These are phyloP conservation scores for Gallinago paraguaiae DNA, from an alignment of 2,113 vertebrate species.

Conservation along the genomic window DNA sequence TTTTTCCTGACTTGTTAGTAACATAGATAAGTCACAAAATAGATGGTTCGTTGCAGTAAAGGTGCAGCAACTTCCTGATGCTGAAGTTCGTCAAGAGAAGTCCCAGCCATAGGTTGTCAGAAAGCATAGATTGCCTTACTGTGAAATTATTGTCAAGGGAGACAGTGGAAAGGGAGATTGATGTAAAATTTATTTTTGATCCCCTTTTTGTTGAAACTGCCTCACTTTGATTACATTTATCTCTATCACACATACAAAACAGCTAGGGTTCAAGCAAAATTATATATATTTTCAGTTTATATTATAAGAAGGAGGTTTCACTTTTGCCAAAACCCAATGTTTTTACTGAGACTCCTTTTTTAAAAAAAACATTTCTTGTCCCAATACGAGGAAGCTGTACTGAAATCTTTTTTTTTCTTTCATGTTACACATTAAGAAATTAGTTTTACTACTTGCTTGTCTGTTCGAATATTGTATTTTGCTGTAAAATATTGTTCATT, in stretches of 20 bases:
- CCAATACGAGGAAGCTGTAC: neutral
- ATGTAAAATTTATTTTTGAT: neutral
- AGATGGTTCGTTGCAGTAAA: neutral
- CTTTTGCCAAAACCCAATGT: neutral
- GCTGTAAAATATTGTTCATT: neutral
- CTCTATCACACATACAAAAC: neutral
- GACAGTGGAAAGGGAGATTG: neutral
- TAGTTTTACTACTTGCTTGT: neutral
- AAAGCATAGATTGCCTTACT: neutral
- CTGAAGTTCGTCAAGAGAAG: neutral
- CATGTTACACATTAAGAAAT: neutral
- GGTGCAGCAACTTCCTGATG: accelerated
- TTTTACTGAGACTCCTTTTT: neutral
- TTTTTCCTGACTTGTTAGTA: neutral
- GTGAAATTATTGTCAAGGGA: neutral
- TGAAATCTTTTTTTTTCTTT: neutral
- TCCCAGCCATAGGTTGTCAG: neutral
- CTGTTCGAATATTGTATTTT: neutral
- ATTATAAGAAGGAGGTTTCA: neutral
- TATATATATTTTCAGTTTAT: neutral
- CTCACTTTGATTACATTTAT: neutral
- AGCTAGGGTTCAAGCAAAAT: neutral
- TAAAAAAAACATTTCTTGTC: neutral
- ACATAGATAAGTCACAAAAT: neutral
- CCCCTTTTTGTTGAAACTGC: neutral